phyloP scores from a whole-genome alignment of 2,113 vertebrate species.

The Myotis yumanensis region DNA sequence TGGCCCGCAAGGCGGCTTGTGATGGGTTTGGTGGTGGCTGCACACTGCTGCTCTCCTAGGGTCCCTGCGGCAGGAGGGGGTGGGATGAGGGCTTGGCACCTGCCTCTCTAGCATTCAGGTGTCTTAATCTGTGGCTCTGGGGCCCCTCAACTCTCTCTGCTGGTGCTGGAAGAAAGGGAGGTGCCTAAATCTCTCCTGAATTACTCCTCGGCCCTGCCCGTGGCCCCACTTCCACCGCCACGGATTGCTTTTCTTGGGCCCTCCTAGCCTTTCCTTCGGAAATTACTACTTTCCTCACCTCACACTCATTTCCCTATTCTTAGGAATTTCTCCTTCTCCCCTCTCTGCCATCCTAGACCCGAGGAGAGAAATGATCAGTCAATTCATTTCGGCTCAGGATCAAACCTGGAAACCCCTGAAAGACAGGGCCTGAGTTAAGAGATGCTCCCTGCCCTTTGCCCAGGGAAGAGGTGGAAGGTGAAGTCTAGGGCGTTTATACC shows the following conservation, averaged over 20 bases:
- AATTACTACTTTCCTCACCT: background rate
- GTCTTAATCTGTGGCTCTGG: background rate
- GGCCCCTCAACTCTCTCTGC: background rate
- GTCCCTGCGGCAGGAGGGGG: background rate
- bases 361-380: background rate
- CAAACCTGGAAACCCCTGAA: background rate
- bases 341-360: background rate
- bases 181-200: background rate
- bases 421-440: background rate
- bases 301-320: background rate
- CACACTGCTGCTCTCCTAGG: background rate
- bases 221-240: no score
- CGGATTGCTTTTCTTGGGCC: background rate
- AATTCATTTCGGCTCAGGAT: background rate
- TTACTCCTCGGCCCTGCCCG: background rate
- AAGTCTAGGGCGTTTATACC: background rate
- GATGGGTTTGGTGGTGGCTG: background rate
- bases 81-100: background rate
- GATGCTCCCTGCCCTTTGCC: background rate
- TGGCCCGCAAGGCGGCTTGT: background rate
- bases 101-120: background rate
- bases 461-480: background rate
- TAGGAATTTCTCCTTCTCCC: background rate
- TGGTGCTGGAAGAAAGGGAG: background rate
- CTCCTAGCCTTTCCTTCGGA: background rate